Evolutionary conservation across 2,797 vertebrate genomes (phyloP).

Genomic region (Nannoperca obscura): DNA sequence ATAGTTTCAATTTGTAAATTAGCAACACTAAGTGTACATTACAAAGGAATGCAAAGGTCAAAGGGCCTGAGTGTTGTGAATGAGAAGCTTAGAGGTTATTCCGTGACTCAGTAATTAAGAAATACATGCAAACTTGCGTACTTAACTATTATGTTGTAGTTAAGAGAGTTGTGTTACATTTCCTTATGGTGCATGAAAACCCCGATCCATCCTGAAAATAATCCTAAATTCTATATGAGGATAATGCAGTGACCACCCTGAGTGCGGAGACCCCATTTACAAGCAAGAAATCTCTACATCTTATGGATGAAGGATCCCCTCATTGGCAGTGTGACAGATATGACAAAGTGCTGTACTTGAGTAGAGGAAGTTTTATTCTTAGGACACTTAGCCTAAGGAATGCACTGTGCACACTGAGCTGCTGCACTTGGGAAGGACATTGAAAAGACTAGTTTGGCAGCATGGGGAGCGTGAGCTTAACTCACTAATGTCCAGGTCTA

Average conservation of each 20-base stretch:
- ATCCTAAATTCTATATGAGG: constrained; percentile 21
- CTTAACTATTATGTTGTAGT: constrained; percentile 3
- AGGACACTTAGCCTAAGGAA: constrained; percentile 38
- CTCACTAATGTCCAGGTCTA: background rate
- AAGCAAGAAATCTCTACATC: constrained; percentile 46
- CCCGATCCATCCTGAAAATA: constrained; percentile 13
- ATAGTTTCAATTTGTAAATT: constrained; percentile 3
- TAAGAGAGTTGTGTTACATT: background rate
- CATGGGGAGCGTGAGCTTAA: background rate
- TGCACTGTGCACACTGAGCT: constrained; percentile 44
- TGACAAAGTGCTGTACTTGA: constrained; percentile 54
- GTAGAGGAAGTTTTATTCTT: constrained; percentile 52
- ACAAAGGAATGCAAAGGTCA: constrained; percentile 11
- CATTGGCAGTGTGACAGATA: constrained; percentile 39
- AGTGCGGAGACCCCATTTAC: constrained; percentile 27
- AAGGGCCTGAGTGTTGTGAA: constrained; percentile 1
- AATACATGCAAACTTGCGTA: background rate
- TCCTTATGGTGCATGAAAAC: constrained; percentile 19
- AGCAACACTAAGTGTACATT: background rate
- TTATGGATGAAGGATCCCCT: constrained; percentile 29
- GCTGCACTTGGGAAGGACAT: background rate
- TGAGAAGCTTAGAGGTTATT: background rate
- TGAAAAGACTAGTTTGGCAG: background rate
- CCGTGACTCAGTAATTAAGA: background rate
- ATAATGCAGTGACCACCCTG: constrained; percentile 41